phyloP scores from a whole-genome alignment of 2,797 vertebrate species.

The Sphaeramia orbicularis region DNA sequence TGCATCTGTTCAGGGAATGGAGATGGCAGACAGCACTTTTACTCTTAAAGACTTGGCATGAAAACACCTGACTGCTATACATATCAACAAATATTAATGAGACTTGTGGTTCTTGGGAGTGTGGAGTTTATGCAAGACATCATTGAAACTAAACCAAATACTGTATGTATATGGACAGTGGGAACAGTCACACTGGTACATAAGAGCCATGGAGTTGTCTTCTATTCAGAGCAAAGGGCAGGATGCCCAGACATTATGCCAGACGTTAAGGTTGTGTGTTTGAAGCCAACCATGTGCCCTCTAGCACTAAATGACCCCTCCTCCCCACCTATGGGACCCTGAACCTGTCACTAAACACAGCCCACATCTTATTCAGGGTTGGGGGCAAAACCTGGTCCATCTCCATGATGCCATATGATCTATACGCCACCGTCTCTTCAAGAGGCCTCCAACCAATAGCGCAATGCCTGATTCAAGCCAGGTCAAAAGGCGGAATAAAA shows the following conservation, averaged over 20 bases:
- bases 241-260: conserved; percentile 66
- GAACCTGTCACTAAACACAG: conserved; percentile 80
- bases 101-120: conserved; percentile 59
- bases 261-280: conserved; percentile 75
- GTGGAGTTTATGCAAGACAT: conserved; percentile 16
- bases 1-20: conserved; percentile 74
- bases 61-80: conserved; percentile 75
- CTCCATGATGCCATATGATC: conserved; percentile 69
- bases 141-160: conserved; percentile 31
- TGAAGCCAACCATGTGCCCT: conserved; percentile 73
- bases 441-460: conserved; percentile 37
- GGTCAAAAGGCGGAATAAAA: conserved; percentile 59
- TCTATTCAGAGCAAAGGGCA: conserved; percentile 59
- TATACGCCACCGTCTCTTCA: conserved; percentile 24
- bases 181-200: conserved; percentile 27
- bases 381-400: conserved; percentile 76
- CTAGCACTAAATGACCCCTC: conserved; percentile 55
- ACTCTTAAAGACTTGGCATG: conserved; percentile 71
- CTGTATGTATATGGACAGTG: conserved; percentile 19
- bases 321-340: conserved; percentile 72
- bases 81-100: conserved; percentile 79
- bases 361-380: conserved; percentile 76
- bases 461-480: conserved; percentile 42
- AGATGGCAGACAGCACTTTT: conserved; percentile 43
- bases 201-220: conserved; percentile 17